Base-by-base conservation (phyloP, 2,888 invertebrate genomes). In the Scrobipalpa atriplicella region DNA sequence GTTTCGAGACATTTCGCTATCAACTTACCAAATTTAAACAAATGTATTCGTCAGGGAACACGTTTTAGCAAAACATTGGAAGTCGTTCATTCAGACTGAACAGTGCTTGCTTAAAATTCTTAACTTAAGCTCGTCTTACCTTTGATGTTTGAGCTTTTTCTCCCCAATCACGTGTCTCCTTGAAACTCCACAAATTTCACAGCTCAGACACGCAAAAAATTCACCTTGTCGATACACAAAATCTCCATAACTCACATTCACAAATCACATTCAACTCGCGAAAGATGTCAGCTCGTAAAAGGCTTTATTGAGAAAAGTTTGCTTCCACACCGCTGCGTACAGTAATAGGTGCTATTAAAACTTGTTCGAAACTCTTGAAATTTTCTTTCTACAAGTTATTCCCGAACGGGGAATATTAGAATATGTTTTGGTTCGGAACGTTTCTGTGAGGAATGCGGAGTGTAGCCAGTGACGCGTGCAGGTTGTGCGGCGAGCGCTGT, bases 221-320 rank as follows among this genome's bases (percentile, higher is more conserved):
- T 80, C 87, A 88, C 86, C 76, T 80, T 75, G 75, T 76, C 75
- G 77, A 78, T 78, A 82, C 79, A 78, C 76, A 74, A 79, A 81
- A 86, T 83, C 80, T 79, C 76, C 86, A 85, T 85, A 82, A 85
- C 83, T 81, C 76, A 77, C 78, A 90, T 88, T 88, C 84, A 84
- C 86, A 84, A 79, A 83, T 85, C 84, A 85, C 85, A 84, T 80
- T 82, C 74, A 81, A 80, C 80, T 79, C 73, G 74, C 75, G 74
- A 75, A 47, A 78, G 76, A 74, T 76, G 75, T 76, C 78, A 77
- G 78, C 74, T 81, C 78, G 73, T 77, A 77, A 68, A 80, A 78
- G 75, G 80, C 75, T 78, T 73, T 80, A 78, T 80, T 77, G 78
- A 78, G 78, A 81, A 78, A 83, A 83, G 79, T 81, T 82, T 68